These are phyloP conservation scores for Leptocoma aspasia DNA, from an alignment of 2,113 vertebrate species.

Conservation along the genomic window DNA sequence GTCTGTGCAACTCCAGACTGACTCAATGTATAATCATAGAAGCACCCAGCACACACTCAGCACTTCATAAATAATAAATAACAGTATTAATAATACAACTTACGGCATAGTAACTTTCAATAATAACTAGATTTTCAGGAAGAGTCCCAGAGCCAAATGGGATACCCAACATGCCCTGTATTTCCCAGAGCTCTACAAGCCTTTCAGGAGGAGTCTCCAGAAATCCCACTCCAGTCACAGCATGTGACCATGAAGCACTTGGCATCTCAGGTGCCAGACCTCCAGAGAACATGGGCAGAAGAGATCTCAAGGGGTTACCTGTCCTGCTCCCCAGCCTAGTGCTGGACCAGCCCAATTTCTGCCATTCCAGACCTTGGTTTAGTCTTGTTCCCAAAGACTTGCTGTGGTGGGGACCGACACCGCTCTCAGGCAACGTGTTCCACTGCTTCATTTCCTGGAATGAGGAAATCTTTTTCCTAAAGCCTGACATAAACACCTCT, in stretches of 20 bases:
- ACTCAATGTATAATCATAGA: slow-evolving; percentile 3
- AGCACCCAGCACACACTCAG: slow-evolving; percentile 16
- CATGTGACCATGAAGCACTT: neutral
- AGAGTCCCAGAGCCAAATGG: neutral
- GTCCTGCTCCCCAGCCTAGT: neutral
- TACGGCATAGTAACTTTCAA: slow-evolving; percentile 7
- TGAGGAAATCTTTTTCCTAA: neutral
- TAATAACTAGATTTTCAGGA: slow-evolving; percentile 23
- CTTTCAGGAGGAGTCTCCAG: neutral
- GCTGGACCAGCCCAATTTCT: neutral
- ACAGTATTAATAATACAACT: slow-evolving; percentile 54
- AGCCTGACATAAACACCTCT: neutral
- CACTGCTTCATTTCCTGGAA: neutral
- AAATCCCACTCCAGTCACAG: neutral
- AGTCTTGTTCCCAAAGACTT: neutral
- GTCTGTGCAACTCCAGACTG: neutral
- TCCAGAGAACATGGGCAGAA: neutral
- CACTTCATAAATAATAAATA: slow-evolving; percentile 58
- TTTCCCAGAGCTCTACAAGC: neutral
- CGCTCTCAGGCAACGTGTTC: neutral
- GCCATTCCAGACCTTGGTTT: neutral
- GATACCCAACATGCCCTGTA: neutral
- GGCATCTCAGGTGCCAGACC: neutral
- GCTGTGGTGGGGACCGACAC: neutral
- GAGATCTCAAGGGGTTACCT: neutral